Evolutionary conservation across 2,113 vertebrate species (phyloP).

Genomic region (Myrmecobius fasciatus): DNA sequence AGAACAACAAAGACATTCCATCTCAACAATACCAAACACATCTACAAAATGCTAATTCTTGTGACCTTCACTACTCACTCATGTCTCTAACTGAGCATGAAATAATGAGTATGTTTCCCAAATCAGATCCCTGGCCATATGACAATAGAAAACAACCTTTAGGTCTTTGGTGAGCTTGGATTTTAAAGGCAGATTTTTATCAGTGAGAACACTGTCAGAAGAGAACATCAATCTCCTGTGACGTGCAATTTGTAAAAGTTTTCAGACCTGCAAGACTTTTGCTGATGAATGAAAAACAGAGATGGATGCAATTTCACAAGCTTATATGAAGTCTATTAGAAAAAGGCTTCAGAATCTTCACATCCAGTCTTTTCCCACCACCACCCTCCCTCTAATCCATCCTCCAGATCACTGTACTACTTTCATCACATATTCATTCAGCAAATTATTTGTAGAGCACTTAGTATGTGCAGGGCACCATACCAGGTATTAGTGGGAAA

Average conservation of each 20-base stretch:
- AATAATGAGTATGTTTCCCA: neutral
- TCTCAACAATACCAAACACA: neutral
- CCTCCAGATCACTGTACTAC: neutral
- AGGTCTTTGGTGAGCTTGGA: slow-evolving; percentile 61
- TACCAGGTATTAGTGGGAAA: neutral
- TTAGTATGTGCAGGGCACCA: neutral
- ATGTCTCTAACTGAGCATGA: neutral
- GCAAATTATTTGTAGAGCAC: neutral
- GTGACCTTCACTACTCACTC: neutral
- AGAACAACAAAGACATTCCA: neutral
- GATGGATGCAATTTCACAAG: slow-evolving; percentile 57
- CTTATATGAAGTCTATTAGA: slow-evolving; percentile 60
- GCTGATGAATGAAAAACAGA: slow-evolving; percentile 65
- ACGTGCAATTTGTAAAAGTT: slow-evolving; percentile 59
- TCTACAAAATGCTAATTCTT: neutral
- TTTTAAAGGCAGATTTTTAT: slow-evolving; percentile 67
- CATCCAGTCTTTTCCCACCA: slow-evolving; percentile 20
- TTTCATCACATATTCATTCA: neutral
- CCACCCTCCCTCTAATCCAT: neutral
- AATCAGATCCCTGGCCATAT: slow-evolving; percentile 9
- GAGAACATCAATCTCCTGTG: slow-evolving; percentile 64
- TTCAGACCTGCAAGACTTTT: slow-evolving; percentile 67
- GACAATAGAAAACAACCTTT: slow-evolving; percentile 33
- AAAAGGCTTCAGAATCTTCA: slow-evolving; percentile 15
- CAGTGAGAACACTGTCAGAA: slow-evolving; percentile 57